These are phyloP conservation scores for Gila robusta DNA, from an alignment of 2,797 vertebrate species.

Conservation along the genomic window DNA sequence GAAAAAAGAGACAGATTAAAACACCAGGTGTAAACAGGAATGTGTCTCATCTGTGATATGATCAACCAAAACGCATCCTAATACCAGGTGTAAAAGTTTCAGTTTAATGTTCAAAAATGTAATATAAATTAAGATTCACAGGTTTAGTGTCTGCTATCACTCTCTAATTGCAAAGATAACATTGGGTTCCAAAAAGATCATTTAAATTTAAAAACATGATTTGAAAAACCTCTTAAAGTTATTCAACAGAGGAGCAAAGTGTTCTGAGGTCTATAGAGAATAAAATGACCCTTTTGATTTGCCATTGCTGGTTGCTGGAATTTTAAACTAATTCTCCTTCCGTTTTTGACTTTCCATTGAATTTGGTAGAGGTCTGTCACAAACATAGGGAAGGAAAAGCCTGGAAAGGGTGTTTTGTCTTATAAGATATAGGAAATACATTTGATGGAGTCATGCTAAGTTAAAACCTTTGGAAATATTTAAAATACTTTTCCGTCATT, in stretches of 20 bases:
- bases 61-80: too few species aligned
- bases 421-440: slow-evolving; percentile 1
- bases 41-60: too few species aligned
- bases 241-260: slow-evolving; percentile 59
- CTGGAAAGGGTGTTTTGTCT: slow-evolving; percentile 12
- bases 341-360: slow-evolving; percentile 57
- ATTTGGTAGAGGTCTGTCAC: slow-evolving; percentile 41
- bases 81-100: too few species aligned
- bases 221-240: slow-evolving; percentile 56
- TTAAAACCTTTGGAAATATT: slow-evolving; percentile 4
- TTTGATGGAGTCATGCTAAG: slow-evolving; percentile 28
- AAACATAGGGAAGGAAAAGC: slow-evolving; percentile 40
- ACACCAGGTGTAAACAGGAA: too few species aligned
- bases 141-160: slow-evolving; percentile 7
- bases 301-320: slow-evolving; percentile 52
- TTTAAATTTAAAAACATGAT: slow-evolving; percentile 5
- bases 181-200: slow-evolving; percentile 31
- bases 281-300: slow-evolving; percentile 60
- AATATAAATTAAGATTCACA: neutral
- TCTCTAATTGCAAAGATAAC: slow-evolving; percentile 35
- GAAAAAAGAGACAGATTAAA: too few species aligned
- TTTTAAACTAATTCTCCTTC: slow-evolving; percentile 54
- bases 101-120: neutral
- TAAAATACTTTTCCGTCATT: neutral
- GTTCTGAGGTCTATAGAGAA: slow-evolving; percentile 61